These are phyloP conservation scores for Lasioglossum marginatum DNA, from an alignment of 2,888 invertebrate genomes.

Conservation along the genomic window DNA sequence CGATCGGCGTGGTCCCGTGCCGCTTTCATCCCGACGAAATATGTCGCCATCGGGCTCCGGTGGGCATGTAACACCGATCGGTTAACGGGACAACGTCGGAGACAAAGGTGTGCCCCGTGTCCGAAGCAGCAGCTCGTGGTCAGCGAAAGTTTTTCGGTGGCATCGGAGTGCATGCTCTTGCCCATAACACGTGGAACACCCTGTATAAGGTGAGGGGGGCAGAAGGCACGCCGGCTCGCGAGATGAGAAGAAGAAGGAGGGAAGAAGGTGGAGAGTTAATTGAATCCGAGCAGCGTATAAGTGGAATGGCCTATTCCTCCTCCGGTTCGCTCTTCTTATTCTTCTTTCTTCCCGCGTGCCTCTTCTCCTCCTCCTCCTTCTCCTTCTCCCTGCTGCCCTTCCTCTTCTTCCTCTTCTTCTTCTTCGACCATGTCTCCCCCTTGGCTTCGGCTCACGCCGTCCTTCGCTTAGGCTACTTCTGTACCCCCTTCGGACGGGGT, in stretches of 20 bases:
- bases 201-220: constrained; percentile 75
- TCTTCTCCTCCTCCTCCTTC: constrained; percentile 75
- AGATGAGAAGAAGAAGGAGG: constrained; percentile 79
- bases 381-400: constrained; percentile 71
- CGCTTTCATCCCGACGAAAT: constrained; percentile 1
- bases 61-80: not conserved
- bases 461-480: constrained; percentile 71
- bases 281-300: constrained; percentile 85
- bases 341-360: constrained; percentile 80
- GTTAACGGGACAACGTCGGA: constrained; percentile 26
- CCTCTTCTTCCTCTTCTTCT: constrained; percentile 39
- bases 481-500: constrained; percentile 74
- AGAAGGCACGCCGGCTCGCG: constrained; percentile 73
- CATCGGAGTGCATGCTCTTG: constrained; percentile 32
- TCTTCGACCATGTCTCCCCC: constrained; percentile 58
- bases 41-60: not conserved
- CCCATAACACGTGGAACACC: constrained; percentile 63
- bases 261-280: constrained; percentile 83
- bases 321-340: constrained; percentile 80
- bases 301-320: constrained; percentile 84
- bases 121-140: constrained; percentile 2
- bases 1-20: not conserved
- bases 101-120: constrained; percentile 34
- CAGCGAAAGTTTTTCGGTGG: constrained; percentile 45
- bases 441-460: constrained; percentile 63